phyloP scores from a whole-genome alignment of 2,113 vertebrate species.

The Amazona vittata region DNA sequence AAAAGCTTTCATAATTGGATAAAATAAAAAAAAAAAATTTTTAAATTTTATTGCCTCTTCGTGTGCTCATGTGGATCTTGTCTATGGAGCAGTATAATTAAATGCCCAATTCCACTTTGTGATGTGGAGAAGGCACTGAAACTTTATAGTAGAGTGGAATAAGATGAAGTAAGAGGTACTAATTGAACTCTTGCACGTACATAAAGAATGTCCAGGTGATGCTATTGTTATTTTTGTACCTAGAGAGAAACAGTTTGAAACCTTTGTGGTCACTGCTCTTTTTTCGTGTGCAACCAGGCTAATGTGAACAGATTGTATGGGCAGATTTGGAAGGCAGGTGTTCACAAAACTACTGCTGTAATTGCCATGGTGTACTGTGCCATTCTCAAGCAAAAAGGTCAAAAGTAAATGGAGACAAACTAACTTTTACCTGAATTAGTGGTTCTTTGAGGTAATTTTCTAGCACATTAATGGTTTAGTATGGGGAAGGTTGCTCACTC shows the following conservation, averaged over 20 bases:
- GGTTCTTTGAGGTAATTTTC: not conserved
- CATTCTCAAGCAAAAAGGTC: not conserved
- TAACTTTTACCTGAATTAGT: not conserved
- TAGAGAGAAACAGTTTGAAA: constrained; percentile 47
- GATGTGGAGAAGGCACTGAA: not conserved
- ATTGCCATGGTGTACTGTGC: not conserved
- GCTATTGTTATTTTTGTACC: constrained; percentile 63
- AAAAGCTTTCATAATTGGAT: not conserved
- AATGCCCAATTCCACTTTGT: constrained; percentile 3
- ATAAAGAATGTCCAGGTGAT: constrained; percentile 49
- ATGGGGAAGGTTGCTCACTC: not conserved
- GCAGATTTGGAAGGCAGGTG: constrained; percentile 62
- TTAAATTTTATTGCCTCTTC: not conserved
- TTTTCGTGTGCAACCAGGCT: not conserved
- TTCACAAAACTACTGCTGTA: constrained; percentile 27
- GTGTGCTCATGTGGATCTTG: not conserved
- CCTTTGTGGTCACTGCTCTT: constrained; percentile 9
- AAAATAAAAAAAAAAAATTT: too few relatives aligned
- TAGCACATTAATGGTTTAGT: not conserved
- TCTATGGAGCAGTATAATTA: not conserved
- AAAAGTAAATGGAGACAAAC: not conserved
- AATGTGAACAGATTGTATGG: constrained; percentile 41
- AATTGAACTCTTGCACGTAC: constrained; percentile 18
- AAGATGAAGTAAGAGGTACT: not conserved
- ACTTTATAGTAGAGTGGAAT: not conserved